Percentiles rank a stretch among this genome's conserved stretches.
These are phyloP conservation scores for Heterohyrax brucei DNA, from an alignment of 2,797 vertebrate genomes.

Conservation along the genomic window DNA sequence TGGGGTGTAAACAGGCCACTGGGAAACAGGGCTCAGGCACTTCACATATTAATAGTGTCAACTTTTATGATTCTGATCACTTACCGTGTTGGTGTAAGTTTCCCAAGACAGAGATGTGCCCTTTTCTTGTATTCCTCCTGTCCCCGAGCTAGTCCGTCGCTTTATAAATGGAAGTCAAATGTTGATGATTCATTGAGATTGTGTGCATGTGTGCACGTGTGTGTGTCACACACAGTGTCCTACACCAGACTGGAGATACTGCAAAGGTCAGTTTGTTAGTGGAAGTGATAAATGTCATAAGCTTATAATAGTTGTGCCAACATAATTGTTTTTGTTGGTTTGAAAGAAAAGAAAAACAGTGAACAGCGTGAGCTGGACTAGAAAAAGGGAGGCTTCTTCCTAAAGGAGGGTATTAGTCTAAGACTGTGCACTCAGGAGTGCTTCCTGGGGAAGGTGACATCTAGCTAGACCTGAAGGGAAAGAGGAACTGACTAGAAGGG, in stretches of 20 bases:
- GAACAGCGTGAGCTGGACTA: background rate
- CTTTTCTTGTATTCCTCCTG: background rate
- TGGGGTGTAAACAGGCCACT: background rate
- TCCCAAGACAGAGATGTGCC: background rate
- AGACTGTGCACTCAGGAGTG: background rate
- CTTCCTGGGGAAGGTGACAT: background rate
- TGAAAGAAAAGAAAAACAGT: background rate
- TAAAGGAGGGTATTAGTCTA: background rate
- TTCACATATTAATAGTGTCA: background rate
- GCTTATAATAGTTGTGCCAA: background rate
- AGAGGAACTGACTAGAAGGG: too few species aligned
- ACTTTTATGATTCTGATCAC: background rate
- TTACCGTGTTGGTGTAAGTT: background rate
- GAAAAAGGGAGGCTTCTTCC: too few species aligned
- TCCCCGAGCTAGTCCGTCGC: background rate
- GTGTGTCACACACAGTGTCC: background rate
- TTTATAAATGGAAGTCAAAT: background rate
- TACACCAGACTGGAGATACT: background rate
- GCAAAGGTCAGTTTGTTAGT: background rate
- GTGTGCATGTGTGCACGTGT: too few species aligned
- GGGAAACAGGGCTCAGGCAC: background rate
- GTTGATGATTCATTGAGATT: background rate
- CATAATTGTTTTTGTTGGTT: background rate
- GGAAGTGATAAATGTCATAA: background rate
- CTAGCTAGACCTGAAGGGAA: background rate